Base-by-base conservation (phyloP, 2,888 invertebrate genomes). In the Rhagium mordax region DNA sequence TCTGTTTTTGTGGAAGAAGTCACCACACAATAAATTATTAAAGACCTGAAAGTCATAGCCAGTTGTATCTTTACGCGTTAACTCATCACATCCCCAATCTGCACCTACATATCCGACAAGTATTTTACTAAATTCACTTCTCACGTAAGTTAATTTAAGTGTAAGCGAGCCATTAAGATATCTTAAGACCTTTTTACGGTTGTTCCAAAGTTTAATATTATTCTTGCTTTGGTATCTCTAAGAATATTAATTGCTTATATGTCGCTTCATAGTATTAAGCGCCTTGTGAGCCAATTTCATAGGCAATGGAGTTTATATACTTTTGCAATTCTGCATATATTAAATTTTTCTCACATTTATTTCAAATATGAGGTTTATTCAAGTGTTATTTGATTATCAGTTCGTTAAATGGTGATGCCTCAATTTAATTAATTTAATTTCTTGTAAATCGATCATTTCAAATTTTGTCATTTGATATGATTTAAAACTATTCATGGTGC, bases 31-130 rank as follows among this genome's bases (percentile, higher is more conserved):
- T 72, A 74, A 78, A 55, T 72, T 78, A 75, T 65, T 82, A 82
- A 74, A 79, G 74, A 24, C 80, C 69, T 72, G 74, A 74, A 80
- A 81, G 48, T 77, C 24, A 71, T 71, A 79, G 0, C 78, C 78
- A 29, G 70, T 77, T 66, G 79, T 79, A 72, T 79, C 78, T 78
- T 65, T 60, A 27, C 80, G 13, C 51, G 75, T 76, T 59, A 24
- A 27, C 72, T 76, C 76, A 72, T 78, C 68, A 69, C 48, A 74
- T 47, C 66, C 77, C 74, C 69, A 84, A 71, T 84, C 82, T n/a
- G 83, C 77, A 72, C 84, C 82, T 7, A 80, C 81, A 78, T 77
- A 84, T 1, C 83, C 82, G 77, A 68, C 59, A 47, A 82, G 33
- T 18, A 78, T 69, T 59, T 82, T 53, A 20, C 75, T 64, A 72